Percentiles rank a stretch among this genome's conserved stretches.
phyloP scores from a whole-genome alignment of 1,140 invertebrate genomes.

The Drosophila quadrilineata region DNA sequence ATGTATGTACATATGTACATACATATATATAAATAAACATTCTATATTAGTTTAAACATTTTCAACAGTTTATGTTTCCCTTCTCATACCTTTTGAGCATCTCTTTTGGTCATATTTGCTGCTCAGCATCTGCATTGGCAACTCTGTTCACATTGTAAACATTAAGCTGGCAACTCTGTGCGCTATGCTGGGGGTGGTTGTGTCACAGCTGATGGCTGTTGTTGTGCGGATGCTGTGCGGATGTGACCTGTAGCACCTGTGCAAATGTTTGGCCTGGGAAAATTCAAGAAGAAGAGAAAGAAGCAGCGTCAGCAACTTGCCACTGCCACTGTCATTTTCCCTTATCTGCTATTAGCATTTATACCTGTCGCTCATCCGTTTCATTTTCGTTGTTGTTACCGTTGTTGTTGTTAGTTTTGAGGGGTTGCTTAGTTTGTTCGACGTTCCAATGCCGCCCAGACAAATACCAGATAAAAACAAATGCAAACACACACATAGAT shows the following conservation, averaged over 20 bases:
- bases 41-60: too few species aligned
- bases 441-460: constrained; percentile 16
- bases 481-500: background rate
- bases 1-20: too few species aligned
- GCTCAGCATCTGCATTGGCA: too few species aligned
- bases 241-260: constrained; percentile 48
- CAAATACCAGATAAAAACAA: constrained; percentile 23
- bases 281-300: constrained; percentile 23
- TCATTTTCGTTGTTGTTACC: constrained; percentile 26
- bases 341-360: constrained; percentile 51
- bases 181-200: background rate
- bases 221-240: constrained; percentile 26
- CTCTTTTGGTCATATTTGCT: too few species aligned
- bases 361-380: constrained; percentile 60
- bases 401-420: constrained; percentile 18
- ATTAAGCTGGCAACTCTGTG: too few species aligned
- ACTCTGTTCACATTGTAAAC: too few species aligned
- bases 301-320: background rate
- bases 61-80: too few species aligned
- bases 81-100: too few species aligned
- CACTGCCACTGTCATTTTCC: constrained; percentile 18
- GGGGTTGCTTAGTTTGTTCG: constrained; percentile 32
- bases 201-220: constrained; percentile 7
- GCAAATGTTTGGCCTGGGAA: constrained; percentile 55
- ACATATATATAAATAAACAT: too few species aligned